These are phyloP conservation scores for Drosophila emarginata DNA, from an alignment of 2,888 invertebrate genomes.

Conservation along the genomic window DNA sequence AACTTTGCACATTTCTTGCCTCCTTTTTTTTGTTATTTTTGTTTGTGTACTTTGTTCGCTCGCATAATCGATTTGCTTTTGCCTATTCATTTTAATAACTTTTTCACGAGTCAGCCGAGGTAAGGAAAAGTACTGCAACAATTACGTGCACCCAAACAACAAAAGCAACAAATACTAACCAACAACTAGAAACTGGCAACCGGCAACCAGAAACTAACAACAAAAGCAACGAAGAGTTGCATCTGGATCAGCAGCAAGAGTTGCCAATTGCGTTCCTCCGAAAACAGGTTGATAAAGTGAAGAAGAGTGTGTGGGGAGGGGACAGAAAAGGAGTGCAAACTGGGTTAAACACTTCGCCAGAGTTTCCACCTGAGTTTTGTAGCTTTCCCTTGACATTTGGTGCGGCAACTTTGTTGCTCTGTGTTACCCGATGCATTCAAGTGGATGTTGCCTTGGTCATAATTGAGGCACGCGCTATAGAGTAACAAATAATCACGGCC, in stretches of 20 bases:
- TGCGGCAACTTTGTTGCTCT: conserved; percentile 42
- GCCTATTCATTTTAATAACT: conserved; percentile 73
- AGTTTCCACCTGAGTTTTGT: conserved; percentile 39
- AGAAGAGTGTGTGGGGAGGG: neutral
- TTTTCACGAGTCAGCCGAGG: conserved; percentile 46
- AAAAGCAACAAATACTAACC: neutral
- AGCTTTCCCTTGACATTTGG: conserved; percentile 72
- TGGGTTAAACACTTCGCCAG: conserved; percentile 67
- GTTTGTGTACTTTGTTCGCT: conserved; percentile 31
- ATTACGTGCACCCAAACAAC: conserved; percentile 58
- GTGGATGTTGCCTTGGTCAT: conserved; percentile 51
- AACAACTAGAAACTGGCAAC: conserved; percentile 48
- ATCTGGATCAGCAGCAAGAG: conserved; percentile 24
- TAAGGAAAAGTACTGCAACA: conserved; percentile 64
- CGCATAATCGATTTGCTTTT: conserved; percentile 70
- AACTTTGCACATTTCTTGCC: conserved; percentile 42
- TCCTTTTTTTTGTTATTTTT: conserved; percentile 21
- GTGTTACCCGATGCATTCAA: conserved; percentile 38
- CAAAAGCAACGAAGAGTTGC: conserved; percentile 12
- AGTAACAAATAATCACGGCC: conserved; percentile 41
- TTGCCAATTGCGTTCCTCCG: conserved; percentile 23
- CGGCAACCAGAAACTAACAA: conserved; percentile 51
- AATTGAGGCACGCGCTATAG: conserved; percentile 65
- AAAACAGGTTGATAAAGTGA: neutral
- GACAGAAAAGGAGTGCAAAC: conserved; percentile 39